Conservation (phyloP, 2,797 vertebrate genomes). For the Pitangus sulphuratus region DNA sequence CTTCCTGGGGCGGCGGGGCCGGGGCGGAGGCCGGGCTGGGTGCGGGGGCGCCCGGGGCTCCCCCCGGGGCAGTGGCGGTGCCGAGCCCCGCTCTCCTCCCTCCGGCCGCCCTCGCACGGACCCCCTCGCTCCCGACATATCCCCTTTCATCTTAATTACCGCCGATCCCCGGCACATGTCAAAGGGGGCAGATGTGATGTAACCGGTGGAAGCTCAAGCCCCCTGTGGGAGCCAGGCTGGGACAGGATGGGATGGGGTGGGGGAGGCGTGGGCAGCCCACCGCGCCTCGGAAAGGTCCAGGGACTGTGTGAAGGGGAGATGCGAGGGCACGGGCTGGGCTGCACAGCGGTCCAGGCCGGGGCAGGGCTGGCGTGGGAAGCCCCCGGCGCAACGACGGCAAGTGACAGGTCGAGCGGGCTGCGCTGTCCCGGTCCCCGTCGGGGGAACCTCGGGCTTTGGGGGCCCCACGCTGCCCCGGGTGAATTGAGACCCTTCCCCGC, state of each 20-base stretch:
- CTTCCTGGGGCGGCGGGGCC: neutral
- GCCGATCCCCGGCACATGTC: slow-evolving; percentile 2
- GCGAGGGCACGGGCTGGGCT: neutral
- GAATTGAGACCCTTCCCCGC: neutral
- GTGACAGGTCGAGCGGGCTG: neutral
- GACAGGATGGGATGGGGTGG: neutral
- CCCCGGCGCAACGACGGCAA: neutral
- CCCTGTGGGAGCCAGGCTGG: neutral
- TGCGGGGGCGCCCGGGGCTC: neutral
- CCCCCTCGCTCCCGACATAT: neutral
- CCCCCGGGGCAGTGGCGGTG: neutral
- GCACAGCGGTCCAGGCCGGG: neutral
- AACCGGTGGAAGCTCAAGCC: neutral
- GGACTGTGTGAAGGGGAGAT: neutral
- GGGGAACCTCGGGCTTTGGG: too few relatives aligned
- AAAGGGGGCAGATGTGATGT: slow-evolving; percentile 1
- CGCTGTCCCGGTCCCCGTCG: neutral
- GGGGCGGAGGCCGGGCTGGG: neutral
- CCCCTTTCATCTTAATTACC: slow-evolving; percentile 38
- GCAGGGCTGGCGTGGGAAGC: neutral
- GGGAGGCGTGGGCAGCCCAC: neutral
- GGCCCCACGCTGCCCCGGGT: neutral
- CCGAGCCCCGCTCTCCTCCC: neutral
- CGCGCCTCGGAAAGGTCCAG: neutral
- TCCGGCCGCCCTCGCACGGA: slow-evolving; percentile 4